Evolutionary conservation across 2,888 invertebrate genomes (phyloP).

Genomic region (Cantharis nigra): DNA sequence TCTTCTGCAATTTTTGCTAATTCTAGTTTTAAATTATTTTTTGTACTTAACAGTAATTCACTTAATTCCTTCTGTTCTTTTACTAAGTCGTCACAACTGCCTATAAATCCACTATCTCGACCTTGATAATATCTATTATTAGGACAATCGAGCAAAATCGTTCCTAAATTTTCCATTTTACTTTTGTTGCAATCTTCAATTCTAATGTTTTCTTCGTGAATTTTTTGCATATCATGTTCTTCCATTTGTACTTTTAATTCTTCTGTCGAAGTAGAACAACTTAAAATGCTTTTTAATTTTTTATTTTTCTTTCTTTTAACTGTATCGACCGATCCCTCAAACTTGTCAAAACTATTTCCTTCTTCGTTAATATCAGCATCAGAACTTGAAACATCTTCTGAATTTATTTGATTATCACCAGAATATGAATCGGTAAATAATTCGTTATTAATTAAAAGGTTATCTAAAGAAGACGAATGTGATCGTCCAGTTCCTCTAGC

Average conservation of each 20-base stretch:
- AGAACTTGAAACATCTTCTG: conserved; percentile 65
- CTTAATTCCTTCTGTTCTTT: conserved; percentile 64
- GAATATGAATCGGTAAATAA: conserved; percentile 49
- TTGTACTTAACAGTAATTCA: conserved; percentile 36
- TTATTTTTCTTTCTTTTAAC: conserved; percentile 83
- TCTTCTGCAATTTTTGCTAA: conserved; percentile 66
- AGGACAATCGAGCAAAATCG: conserved; percentile 60
- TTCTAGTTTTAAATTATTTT: conserved; percentile 60
- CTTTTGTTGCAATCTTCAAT: conserved; percentile 71
- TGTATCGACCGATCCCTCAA: conserved; percentile 79
- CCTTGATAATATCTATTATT: conserved; percentile 79
- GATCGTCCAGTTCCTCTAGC: conserved; percentile 83
- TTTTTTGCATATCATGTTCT: conserved; percentile 63
- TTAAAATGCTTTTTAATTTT: conserved; percentile 61
- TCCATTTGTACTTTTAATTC: conserved; percentile 64
- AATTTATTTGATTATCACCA: conserved; percentile 54
- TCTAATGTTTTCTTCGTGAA: conserved; percentile 59
- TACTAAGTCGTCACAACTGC: conserved; percentile 84
- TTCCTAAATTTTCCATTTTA: conserved; percentile 65
- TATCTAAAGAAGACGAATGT: conserved; percentile 81
- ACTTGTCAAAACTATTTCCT: conserved; percentile 68
- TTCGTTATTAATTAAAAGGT: conserved; percentile 70
- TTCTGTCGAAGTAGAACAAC: conserved; percentile 59
- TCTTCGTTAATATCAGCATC: conserved; percentile 77
- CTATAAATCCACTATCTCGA: conserved; percentile 86